Evolutionary conservation across 1,140 invertebrate species (phyloP), one percentile per base, ranked within the genome.

Genomic region (Drosophila kanapiae): DNA sequence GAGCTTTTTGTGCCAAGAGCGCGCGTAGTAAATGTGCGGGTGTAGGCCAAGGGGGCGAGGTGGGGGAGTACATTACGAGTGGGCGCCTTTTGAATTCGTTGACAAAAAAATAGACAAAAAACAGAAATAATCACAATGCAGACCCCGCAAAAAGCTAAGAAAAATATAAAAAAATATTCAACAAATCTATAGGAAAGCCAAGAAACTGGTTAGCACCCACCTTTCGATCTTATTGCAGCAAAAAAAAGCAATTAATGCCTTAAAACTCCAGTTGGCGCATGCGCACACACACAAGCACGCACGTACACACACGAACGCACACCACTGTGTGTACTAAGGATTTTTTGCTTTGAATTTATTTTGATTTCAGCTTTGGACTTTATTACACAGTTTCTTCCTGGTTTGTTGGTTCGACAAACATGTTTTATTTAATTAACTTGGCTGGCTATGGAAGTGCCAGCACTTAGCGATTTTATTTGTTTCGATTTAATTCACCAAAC

Each of bases 21-120:
- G 84, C 81, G 84, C 85, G 84, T 88, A 88, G 84, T 88, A 88
- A 88, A 81, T 81, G 84, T 84, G 84, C 84, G 84, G 81, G 85
- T 88, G 84, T 53, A 51, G 57, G 31, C 35, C 35, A 56, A n/a
- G 23, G 31, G 29, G 48, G 57, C 23, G 54, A 27, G 37, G 23
- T 23, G 35, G 48, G 33, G 38, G 40, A 37, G 18, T 38, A 27
- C 53, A 56, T 11, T 56, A 10, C 35, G 53, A 56, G 48, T 38
- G 47, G 47, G 40, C 51, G 14, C 53, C 38, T 37, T 71, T 49
- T 40, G 7, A 56, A 10, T 38, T 56, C 53, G 65, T 4, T 18
- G 42, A 71, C 35, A 40, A 45, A 33, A 8, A 10, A 13, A 13
- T 18, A 11, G 37, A n/a, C 11, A n/a, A n/a, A 27, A 42, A 31